Conservation (phyloP, 2,113 vertebrate genomes). For the Castor canadensis region DNA sequence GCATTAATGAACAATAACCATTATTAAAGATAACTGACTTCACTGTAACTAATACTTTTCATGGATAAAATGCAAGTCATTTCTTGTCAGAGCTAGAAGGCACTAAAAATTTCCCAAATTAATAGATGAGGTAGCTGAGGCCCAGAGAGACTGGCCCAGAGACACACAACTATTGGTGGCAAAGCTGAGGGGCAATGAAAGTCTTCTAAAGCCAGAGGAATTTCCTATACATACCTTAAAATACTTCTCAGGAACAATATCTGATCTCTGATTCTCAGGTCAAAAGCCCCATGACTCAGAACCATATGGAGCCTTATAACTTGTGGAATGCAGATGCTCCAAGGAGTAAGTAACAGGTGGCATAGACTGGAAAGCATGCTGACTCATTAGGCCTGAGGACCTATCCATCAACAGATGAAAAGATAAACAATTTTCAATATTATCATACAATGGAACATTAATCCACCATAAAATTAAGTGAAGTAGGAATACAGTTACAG, state of each 20-base stretch:
- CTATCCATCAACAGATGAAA: not conserved
- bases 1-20: not conserved
- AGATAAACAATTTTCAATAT: not conserved
- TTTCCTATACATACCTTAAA: not conserved
- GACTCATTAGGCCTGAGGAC: accelerated
- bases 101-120: not conserved
- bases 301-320: not conserved
- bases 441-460: not conserved
- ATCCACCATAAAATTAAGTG: not conserved
- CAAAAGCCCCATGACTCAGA: not conserved
- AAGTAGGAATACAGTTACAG: not conserved
- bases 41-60: not conserved
- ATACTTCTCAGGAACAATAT: not conserved
- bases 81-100: not conserved
- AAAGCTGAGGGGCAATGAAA: not conserved
- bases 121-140: not conserved
- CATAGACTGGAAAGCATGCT: not conserved
- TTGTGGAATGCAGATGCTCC: not conserved
- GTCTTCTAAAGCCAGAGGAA: not conserved
- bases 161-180: not conserved
- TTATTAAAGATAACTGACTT: not conserved
- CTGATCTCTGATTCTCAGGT: not conserved
- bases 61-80: not conserved
- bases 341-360: accelerated
- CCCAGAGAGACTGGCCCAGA: not conserved